Evolutionary conservation across 2,888 invertebrate species (phyloP), one percentile per base, ranked within the genome.

Genomic region (Protodeltote pygarga): DNA sequence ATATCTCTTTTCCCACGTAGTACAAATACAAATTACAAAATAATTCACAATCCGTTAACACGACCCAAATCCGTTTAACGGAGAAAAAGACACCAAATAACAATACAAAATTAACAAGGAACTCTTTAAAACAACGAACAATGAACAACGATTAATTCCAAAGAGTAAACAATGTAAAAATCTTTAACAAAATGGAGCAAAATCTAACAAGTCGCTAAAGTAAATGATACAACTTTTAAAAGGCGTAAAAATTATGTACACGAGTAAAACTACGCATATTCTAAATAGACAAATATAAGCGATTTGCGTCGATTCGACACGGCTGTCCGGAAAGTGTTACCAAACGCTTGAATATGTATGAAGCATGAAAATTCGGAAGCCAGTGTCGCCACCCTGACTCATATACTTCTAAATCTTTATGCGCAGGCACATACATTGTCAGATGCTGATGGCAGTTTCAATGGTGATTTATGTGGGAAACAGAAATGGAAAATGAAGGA

Each of bases 241-340:
- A 44, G 68, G 29, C 85, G 79, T 84, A 73, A 79, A 87, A 87
- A 71, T 71, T 84, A 87, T 86, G 87, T 75, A 70, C 83, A 83
- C 84, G 79, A 41, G 59, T 69, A 70, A 71, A 63, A 37, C 44
- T 25, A 49, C 45, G 65, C 49, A 65, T 67, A 71, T 53, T 61
- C 71, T 53, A 68, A 73, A 57, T 58, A 79, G 79, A 75, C 76
- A 83, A 75, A 77, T 73, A 85, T 81, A 87, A 85, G 58, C 75
- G 73, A 88, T 89, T 84, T 81, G 76, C 74, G 65, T 41, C 44
- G 55, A 80, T 89, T 85, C 51, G 87, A 76, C 66, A 75, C 79
- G 85, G 73, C 31, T 65, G 65, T 79, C 75, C 46, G 53, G 6
- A n/a, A n/a, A 3, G 5, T 23, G 39, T 14, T 32, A 58, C 59